Conservation (phyloP, 2,113 vertebrate genomes). For the Puffinus mauretanicus region DNA sequence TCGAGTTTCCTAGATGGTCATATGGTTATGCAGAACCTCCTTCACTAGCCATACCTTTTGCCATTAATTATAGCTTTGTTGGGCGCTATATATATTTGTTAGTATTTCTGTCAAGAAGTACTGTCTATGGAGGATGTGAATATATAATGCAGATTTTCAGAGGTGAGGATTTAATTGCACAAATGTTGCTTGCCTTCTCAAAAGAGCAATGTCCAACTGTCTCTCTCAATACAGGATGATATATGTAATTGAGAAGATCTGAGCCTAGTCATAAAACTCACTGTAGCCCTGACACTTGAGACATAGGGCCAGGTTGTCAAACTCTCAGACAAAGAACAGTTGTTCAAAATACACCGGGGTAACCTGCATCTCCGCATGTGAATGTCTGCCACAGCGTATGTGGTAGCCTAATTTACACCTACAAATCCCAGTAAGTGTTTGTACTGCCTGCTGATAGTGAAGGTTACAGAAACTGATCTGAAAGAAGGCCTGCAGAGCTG, state of each 20-base stretch:
- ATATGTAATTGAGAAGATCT: neutral
- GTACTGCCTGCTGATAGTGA: neutral
- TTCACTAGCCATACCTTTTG: neutral
- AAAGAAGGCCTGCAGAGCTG: neutral
- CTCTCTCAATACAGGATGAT: neutral
- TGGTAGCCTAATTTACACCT: neutral
- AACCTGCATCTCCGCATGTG: neutral
- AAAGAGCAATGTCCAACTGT: neutral
- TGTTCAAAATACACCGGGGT: neutral
- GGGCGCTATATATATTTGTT: neutral
- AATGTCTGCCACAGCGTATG: rapidly evolving
- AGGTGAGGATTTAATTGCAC: neutral
- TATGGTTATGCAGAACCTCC: neutral
- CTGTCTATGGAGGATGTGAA: neutral
- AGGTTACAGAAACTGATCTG: neutral
- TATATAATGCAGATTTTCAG: neutral
- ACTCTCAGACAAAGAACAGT: neutral
- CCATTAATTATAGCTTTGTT: neutral
- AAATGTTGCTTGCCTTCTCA: neutral
- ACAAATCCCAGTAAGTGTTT: neutral
- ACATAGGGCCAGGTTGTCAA: neutral
- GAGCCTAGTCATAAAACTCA: neutral
- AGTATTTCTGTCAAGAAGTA: neutral
- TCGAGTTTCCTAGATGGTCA: neutral
- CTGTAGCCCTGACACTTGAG: neutral